A percentile compares a stretch with the other conserved stretches of the same genome.
These are phyloP conservation scores for Rhinoderma darwinii DNA, from an alignment of 2,113 vertebrate species.

Conservation along the genomic window DNA sequence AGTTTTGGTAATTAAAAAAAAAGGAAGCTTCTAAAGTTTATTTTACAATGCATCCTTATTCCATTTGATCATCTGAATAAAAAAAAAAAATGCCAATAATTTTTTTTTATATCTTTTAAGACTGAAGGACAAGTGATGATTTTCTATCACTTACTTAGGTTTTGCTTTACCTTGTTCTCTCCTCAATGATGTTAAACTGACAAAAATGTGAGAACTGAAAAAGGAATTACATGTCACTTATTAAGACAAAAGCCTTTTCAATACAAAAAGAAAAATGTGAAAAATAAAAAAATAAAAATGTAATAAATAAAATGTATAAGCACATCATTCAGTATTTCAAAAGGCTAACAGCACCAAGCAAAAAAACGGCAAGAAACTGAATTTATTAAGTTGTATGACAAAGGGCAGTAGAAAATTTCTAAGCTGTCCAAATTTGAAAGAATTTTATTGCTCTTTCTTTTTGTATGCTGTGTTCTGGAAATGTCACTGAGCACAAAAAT, in stretches of 20 bases:
- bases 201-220: background rate
- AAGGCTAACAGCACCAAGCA: conserved; percentile 59
- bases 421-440: conserved; percentile 66
- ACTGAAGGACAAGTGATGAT: background rate
- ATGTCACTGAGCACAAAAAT: conserved; percentile 64
- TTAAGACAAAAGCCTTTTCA: background rate
- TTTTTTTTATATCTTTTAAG: background rate
- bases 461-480: conserved; percentile 64
- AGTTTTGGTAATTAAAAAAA: too few species aligned
- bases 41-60: too few species aligned
- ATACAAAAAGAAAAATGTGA: background rate
- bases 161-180: background rate
- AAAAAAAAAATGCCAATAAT: too few species aligned
- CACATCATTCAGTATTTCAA: conserved; percentile 27
- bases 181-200: conserved; percentile 1
- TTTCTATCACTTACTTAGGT: background rate
- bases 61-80: too few species aligned
- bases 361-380: conserved; percentile 55
- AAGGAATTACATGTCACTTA: background rate
- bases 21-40: too few species aligned
- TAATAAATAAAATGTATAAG: background rate
- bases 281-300: background rate
- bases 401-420: conserved; percentile 67
- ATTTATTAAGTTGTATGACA: conserved; percentile 64
- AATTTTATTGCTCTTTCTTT: conserved; percentile 68